Base-by-base conservation (phyloP, 2,888 invertebrate genomes). In the Hirtodrosophila cameraria region DNA sequence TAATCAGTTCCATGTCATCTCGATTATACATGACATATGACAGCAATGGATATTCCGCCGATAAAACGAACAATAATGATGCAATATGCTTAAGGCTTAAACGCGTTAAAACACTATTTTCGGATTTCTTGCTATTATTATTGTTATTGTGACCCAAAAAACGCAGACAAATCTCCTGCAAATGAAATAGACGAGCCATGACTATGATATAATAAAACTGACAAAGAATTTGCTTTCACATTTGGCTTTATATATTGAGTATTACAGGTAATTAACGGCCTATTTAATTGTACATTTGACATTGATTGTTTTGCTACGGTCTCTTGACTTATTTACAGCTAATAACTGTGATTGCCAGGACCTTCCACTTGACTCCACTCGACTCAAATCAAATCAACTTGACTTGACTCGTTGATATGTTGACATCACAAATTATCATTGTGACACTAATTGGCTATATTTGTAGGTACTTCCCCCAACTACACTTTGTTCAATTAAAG, bases 41-140 rank as follows among this genome's bases (percentile, higher is more conserved):
- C 16, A 87, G 55, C 66, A 90, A 61, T n/a, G 90, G 90, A 76
- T 83, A 88, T 66, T 88, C 87, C 16, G 87, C 89, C 18, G 89
- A 88, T n/a, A 76, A 25, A 1, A 89, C 85, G 9, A 87, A 36
- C 18, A 89, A 13, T 39, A 88, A 49, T 1, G 55, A 61, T 12
- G 46, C 63, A 16, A 81, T 35, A 35, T 75, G 71, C 46, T 65
- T 61, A 1, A 82, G 41, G 27, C 52, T 41, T 5, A 59, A 28
- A 1, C n/a, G n/a, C n/a, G 33, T 16, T 9, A 25, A 11, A 36
- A 20, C n/a, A 6, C 42, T n/a, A 11, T 28, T 5, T 0, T 28
- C 41, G 16, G 15, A 11, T 8, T 30, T 54, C 15, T 57, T 41
- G 30, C 69, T 64, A 5, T 46, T 11, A 9, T 30, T 54, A 13